Conservation (phyloP, 2,113 vertebrate species). For the Thunnus thynnus region DNA sequence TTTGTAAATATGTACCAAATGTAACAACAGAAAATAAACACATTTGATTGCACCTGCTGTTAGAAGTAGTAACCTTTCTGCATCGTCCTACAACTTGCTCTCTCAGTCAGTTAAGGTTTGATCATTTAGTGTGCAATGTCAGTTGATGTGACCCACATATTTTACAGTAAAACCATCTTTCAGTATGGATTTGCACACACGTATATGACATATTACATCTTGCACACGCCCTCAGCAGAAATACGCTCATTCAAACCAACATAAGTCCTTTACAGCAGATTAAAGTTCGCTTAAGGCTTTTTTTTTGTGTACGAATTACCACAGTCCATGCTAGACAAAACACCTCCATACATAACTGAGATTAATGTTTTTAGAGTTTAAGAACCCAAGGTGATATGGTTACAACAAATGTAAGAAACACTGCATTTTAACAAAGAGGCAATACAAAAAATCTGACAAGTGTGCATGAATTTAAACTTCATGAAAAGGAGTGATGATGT, state of each 20-base stretch:
- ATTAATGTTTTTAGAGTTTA: constrained; percentile 50
- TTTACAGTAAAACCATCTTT: constrained; percentile 67
- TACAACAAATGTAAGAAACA: constrained; percentile 58
- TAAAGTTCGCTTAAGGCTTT: constrained; percentile 77
- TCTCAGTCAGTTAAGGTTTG: constrained; percentile 51
- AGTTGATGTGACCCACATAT: constrained; percentile 54
- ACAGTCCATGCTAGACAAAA: constrained; percentile 72
- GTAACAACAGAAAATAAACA: constrained; percentile 72
- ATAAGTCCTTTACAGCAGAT: constrained; percentile 64
- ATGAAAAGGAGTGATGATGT: constrained; percentile 41
- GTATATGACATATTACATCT: constrained; percentile 65
- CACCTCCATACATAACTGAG: constrained; percentile 57
- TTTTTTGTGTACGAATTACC: constrained; percentile 63
- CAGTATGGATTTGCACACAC: constrained; percentile 60
- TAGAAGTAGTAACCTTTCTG: constrained; percentile 61
- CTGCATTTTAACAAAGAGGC: constrained; percentile 66
- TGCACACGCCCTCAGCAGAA: constrained; percentile 65
- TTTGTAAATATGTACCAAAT: constrained; percentile 69
- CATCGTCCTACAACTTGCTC: constrained; percentile 60
- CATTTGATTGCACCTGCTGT: constrained; percentile 58
- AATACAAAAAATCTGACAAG: constrained; percentile 43
- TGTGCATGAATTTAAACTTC: constrained; percentile 39
- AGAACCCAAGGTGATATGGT: constrained; percentile 61
- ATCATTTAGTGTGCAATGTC: constrained; percentile 71
- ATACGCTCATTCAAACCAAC: constrained; percentile 55